Base-by-base conservation (phyloP, 1,140 invertebrate species). In the Sitodiplosis mosellana region DNA sequence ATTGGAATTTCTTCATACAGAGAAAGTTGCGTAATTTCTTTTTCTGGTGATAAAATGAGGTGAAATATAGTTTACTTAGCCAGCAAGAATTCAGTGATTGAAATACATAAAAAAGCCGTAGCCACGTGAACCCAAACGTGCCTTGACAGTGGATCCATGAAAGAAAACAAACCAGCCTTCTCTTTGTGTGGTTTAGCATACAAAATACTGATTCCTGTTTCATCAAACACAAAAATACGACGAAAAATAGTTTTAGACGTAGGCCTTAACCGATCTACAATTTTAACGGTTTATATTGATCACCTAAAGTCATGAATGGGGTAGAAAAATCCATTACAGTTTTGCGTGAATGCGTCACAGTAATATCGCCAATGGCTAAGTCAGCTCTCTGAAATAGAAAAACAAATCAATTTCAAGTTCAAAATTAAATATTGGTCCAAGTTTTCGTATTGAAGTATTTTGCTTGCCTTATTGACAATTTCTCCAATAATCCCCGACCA, bases 71-170 rank as follows among this genome's bases (percentile, higher is more conserved):
- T 40, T 67, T 68, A 86, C 83, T 86, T 79, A 2, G 58, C 65
- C 60, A 59, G 48, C 2, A 90, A 61, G 56, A 83, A 92, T n/a
- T 94, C 72, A 42, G 89, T 68, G 33, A 89, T 58, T 1, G 87
- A 90, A 37, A 94, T 83, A 21, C 79, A 78, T 34, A 94, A 67
- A 64, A 88, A 93, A 10, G 88, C 86, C 0, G 83, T 82, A 0
- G 79, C 80, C 77, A 90, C 89, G 63, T 87, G 91, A 51, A 94
- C 77, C 91, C 91, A 96, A n/a, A 95, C 90, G 56, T 89, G 82
- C 10, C 83, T 68, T 2, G 87, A 88, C 48, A 95, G 77, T 2
- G 91, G 91, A 14, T 78, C 78, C 43, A 91, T 67, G 59, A 95
- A 94, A 0, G 85, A 84, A 65, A 94, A 87, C 1, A 92, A 64